Evolutionary conservation across 2,888 invertebrate genomes (phyloP), one percentile per base, ranked within the genome.

Genomic region (Ganaspis brasiliensis): DNA sequence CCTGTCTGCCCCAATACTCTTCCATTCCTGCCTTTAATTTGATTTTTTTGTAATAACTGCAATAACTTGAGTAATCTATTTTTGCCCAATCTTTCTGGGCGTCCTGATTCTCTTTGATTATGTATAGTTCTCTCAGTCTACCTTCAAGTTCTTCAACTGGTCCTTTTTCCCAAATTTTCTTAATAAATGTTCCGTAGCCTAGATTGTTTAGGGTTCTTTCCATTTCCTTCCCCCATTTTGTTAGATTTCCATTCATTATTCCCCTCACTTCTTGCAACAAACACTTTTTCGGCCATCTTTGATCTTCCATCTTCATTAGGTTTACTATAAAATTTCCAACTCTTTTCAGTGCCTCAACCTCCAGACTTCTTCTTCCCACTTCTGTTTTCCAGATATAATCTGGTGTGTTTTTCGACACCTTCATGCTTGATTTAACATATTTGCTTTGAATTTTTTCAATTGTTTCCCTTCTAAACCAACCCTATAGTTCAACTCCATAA

Each of bases 401-500:
- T n/a, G 55, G 55, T 31, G 74, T 79, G 61, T 74, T 78, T 16
- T 24, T 61, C 5, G 26, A 74, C 12, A 81, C 6, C 26, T 75
- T 76, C 56, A 78, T 45, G 21, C 72, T 57, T 59, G 76, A 76
- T 55, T 81, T 80, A 14, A 71, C 52, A n/a, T 55, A 75, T 52
- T 52, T 78, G 21, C 70, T 59, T 56, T 78, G 76, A 6, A 75
- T 24, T 61, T 14, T 76, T 56, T 80, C 76, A 1, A 75, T 63
- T 12, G 71, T 55, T 12, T 59, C 24, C 40, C 78, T 67, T 56
- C 76, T 59, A 12, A 49, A 37, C 77, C 74, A 77, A 3, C 74
- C 79, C 82, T 74, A 79, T 9, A 73, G 71, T 35, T 82, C 79
- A 0, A 67, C 74, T 19, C 75, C 76, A 24, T 79, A 80, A 2